phyloP scores from a whole-genome alignment of 2,113 vertebrate genomes.

The Xenus cinereus region DNA sequence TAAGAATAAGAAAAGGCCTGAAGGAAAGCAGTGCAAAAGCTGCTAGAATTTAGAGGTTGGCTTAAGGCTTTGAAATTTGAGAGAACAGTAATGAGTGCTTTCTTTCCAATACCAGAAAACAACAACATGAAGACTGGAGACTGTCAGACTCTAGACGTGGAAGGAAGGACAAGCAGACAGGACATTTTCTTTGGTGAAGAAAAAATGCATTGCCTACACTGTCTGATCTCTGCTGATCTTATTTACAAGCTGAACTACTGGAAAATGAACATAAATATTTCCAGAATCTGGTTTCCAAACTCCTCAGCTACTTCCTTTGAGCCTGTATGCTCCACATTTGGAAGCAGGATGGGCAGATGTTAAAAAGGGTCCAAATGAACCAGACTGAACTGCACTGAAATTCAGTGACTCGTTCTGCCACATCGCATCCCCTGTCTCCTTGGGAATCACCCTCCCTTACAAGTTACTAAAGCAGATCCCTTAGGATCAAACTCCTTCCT shows the following conservation, averaged over 20 bases:
- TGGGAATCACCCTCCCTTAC: background rate
- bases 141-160: background rate
- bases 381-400: background rate
- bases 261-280: background rate
- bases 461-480: background rate
- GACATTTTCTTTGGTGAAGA: background rate
- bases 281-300: background rate
- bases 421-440: background rate
- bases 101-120: background rate
- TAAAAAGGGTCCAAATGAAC: background rate
- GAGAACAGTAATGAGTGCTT: background rate
- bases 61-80: background rate
- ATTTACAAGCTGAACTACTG: background rate
- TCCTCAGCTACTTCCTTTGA: background rate
- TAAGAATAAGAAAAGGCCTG: background rate
- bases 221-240: background rate
- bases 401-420: background rate
- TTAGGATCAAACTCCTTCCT: background rate
- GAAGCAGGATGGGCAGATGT: background rate
- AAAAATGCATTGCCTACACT: background rate
- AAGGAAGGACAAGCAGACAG: background rate
- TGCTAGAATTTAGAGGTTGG: background rate
- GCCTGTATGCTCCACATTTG: background rate
- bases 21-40: background rate
- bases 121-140: background rate